Conservation (phyloP, 2,888 invertebrate species). For the Itoplectis maculator region DNA sequence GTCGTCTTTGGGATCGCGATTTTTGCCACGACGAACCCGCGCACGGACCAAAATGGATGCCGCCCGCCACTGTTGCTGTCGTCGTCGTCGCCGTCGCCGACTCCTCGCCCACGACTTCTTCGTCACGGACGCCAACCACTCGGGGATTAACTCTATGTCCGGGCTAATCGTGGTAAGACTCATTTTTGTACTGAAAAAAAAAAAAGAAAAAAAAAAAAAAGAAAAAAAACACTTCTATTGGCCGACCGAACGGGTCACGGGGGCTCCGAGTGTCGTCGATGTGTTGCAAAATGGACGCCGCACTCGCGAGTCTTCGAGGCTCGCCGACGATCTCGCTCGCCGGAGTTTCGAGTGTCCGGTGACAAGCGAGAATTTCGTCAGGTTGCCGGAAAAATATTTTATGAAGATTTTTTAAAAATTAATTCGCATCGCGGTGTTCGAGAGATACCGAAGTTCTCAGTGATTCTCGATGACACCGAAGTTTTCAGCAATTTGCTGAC, state of each 20-base stretch:
- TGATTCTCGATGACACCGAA: background rate
- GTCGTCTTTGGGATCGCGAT: constrained; percentile 50
- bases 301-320: background rate
- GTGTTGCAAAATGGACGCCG: constrained; percentile 48
- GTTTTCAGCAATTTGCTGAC: background rate
- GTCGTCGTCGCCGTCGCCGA: constrained; percentile 1
- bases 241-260: constrained; percentile 7
- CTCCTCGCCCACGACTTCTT: constrained; percentile 16
- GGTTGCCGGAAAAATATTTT: background rate
- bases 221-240: constrained; percentile 5
- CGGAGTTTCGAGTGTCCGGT: no score
- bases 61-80: constrained; percentile 35
- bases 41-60: constrained; percentile 66
- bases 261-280: constrained; percentile 14
- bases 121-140: background rate
- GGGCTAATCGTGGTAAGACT: constrained; percentile 46
- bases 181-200: constrained; percentile 2
- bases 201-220: no score
- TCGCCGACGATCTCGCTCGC: no score
- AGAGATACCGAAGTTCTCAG: no score
- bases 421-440: background rate
- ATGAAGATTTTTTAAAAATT: background rate
- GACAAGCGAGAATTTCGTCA: background rate
- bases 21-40: constrained; percentile 52
- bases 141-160: constrained; percentile 16